Evolutionary conservation across 2,797 vertebrate species (phyloP).

Genomic region (Galago senegalensis): DNA sequence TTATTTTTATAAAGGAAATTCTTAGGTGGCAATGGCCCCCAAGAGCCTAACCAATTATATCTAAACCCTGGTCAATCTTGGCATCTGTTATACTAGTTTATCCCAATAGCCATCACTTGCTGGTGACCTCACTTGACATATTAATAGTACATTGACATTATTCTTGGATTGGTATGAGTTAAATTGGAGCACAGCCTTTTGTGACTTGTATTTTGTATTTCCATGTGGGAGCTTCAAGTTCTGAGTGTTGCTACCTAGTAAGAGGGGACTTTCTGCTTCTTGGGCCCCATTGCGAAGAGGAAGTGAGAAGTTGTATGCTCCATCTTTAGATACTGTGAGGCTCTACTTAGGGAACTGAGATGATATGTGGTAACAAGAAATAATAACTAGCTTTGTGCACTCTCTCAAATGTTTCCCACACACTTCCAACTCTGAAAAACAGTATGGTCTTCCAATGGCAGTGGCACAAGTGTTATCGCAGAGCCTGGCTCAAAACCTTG

Average conservation of each 20-base stretch:
- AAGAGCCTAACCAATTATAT: constrained; percentile 7
- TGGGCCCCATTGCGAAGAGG: background rate
- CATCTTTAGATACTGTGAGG: constrained; percentile 24
- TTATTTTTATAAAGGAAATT: constrained; percentile 39
- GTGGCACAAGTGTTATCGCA: constrained; percentile 95
- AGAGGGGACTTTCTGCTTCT: constrained; percentile 55
- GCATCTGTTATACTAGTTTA: background rate
- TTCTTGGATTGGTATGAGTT: background rate
- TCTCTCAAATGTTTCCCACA: constrained; percentile 75
- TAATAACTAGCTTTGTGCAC: constrained; percentile 75
- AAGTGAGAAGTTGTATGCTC: background rate
- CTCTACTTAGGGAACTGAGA: constrained; percentile 59
- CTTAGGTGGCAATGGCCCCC: background rate
- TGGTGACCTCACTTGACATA: background rate
- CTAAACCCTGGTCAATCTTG: background rate
- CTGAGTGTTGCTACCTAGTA: background rate
- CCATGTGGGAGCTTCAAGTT: background rate
- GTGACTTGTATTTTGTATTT: constrained; percentile 21
- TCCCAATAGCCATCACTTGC: background rate
- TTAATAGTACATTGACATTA: constrained; percentile 9
- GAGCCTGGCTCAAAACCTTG: constrained; percentile 98
- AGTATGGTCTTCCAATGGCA: constrained; percentile 95
- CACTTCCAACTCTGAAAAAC: constrained; percentile 85
- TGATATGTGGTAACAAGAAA: constrained; percentile 64
- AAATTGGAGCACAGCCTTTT: background rate